Base-by-base conservation (phyloP, 2,888 invertebrate species). In the Pogonocherus hispidulus region DNA sequence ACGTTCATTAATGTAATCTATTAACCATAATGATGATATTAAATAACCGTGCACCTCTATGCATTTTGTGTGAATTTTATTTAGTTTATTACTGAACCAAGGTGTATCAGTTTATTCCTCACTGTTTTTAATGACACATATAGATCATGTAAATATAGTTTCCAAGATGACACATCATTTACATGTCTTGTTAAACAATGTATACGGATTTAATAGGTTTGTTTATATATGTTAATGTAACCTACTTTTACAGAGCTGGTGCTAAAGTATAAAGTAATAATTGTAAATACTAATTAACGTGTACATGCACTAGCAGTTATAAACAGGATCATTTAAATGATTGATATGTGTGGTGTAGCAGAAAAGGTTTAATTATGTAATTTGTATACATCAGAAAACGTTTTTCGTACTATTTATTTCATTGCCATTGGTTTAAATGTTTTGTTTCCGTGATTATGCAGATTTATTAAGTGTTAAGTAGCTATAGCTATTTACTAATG, bases 191-290 rank as follows among this genome's bases (percentile, higher is more conserved):
- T 27, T 27, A 27, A 46, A 23, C 23, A 66, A 55, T 62, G 62
- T 62, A 55, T 55, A 55, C 55, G 62, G 47, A 62, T 67, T 67
- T 67, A 63, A 67, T 57, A 67, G 63, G 57, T 57, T 63, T 67
- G 63, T 67, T 67, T 67, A 57, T 54, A 63, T 52, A 67, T 51
- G 63, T 63, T 63, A 59, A 59, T 63, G 59, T 67, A 67, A 67
- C 67, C 67, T 59, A 67, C 63, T 67, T 67, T 67, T 67, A 59
- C 52, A 47, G 14, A 63, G 49, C 20, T 55, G 20, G 9, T 16
- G 1, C 27, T 27, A 27, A 52, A 52, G 41, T 41, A 20, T 19
- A 47, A 52, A 52, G 6, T 27, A 52, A n/a, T 49, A 4, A 20
- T 49, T 27, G 20, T 47, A 47, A n/a, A 27, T 27, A 16, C 16